Evolutionary conservation across 2,113 vertebrate genomes (phyloP), one percentile per base, ranked within the genome.

Genomic region (Alethe castanea): DNA sequence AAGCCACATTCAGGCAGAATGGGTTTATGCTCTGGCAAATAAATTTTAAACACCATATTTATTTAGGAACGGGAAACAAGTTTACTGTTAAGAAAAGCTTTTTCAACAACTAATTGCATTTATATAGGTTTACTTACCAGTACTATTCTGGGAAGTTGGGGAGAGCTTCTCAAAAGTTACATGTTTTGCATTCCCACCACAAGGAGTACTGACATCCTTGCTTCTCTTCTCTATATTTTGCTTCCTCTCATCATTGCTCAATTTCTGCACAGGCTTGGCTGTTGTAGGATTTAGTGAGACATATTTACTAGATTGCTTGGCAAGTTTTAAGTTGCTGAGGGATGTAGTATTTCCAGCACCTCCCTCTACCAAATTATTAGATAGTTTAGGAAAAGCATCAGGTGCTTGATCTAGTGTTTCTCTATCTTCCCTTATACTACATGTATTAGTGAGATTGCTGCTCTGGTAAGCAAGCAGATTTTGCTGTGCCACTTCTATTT

Each of bases 61-160:
- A 36, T 57, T 91, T 74, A 91, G 42, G n/a, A 40, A 88, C 73
- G 95, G 4, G 38, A 45, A 52, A 91, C 36, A 85, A 35, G 4
- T 8, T 48, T 52, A 62, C 18, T 6, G 5, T 33, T 19, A 91
- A 81, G 23, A 86, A 73, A 72, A 72, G 29, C 6, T 12, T 90
- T 81, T 84, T 40, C 29, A 90, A 62, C 13, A 88, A 33, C 12
- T 40, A 17, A n/a, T 59, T 80, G 33, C 4, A 26, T 80, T 57
- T 42, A 31, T 14, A 26, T 5, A 62, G 19, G 19, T 54, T 86
- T 70, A 97, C 98, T 97, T 96, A 99, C 99, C 98, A 91, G 90
- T 69, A 86, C 47, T 60, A 56, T 47, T 44, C 48, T 96, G 82
- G 15, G 45, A 85, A 66, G 92, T 3, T 42, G 53, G 6, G 48